Conservation (phyloP, 2,888 invertebrate species). For the Criorhina ranunculi region DNA sequence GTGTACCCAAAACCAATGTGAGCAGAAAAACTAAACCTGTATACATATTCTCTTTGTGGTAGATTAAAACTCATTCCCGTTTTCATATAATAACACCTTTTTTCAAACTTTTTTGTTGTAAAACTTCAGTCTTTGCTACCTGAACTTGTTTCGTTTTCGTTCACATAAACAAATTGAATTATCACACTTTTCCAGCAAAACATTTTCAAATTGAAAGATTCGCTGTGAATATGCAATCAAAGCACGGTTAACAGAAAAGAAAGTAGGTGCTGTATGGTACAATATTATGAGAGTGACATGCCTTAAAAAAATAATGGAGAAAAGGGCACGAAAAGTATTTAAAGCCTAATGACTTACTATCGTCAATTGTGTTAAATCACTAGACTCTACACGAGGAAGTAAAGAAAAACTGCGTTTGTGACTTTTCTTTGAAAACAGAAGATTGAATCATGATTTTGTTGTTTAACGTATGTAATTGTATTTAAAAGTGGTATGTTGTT, state of each 20-base stretch:
- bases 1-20: too few relatives aligned
- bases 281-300: background rate
- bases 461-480: too few relatives aligned
- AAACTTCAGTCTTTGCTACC: background rate
- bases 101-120: too few relatives aligned
- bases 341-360: background rate
- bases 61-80: too few relatives aligned
- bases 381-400: too few relatives aligned
- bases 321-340: background rate
- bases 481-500: too few relatives aligned
- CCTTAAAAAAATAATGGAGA: background rate
- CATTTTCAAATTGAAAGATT: background rate
- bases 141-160: background rate
- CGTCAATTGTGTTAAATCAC: background rate
- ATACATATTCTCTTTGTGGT: too few relatives aligned
- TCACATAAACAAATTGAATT: constrained; percentile 3
- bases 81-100: too few relatives aligned
- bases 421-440: too few relatives aligned
- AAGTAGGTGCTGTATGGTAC: background rate
- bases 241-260: background rate
- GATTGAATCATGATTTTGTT: too few relatives aligned
- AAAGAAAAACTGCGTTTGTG: too few relatives aligned
- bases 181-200: background rate
- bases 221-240: background rate
- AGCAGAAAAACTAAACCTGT: too few relatives aligned